Evolutionary conservation across 92 coral and sea anemone genomes (phyloP).

Genomic region (Palythoa heliodiscus): DNA sequence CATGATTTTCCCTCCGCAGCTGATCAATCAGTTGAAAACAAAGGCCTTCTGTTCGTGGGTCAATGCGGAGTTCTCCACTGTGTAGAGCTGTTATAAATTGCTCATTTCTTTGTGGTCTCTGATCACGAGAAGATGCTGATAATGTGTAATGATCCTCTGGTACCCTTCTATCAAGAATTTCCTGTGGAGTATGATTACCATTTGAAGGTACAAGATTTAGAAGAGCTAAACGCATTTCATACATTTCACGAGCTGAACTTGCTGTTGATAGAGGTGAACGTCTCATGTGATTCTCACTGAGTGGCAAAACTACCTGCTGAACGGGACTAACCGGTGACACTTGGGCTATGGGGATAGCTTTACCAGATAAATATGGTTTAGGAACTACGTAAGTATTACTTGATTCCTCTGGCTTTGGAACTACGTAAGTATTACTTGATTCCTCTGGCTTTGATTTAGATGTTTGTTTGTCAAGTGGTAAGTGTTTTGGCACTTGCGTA

Average conservation of each 20-base stretch:
- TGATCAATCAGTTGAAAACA: constrained; percentile 69
- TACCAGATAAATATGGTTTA: constrained; percentile 56
- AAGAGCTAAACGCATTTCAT: constrained; percentile 89
- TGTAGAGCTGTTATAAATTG: background rate
- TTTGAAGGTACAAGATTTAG: constrained; percentile 79
- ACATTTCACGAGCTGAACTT: constrained; percentile 94
- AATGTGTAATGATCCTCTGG: background rate
- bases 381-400: constrained; percentile 38
- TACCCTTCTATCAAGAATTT: background rate
- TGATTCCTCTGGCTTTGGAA: constrained; percentile 38
- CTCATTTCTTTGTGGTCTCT: constrained; percentile 18
- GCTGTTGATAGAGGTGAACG: constrained; percentile 70
- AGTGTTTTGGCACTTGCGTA: constrained; percentile 40
- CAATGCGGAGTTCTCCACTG: constrained; percentile 1
- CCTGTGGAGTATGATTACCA: background rate
- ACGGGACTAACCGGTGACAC: constrained; percentile 83
- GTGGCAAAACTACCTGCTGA: constrained; percentile 37
- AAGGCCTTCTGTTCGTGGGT: constrained; percentile 61
- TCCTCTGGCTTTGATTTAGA: constrained; percentile 29
- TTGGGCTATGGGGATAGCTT: constrained; percentile 78
- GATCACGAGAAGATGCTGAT: background rate
- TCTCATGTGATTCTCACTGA: constrained; percentile 42
- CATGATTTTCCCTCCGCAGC: constrained; percentile 72
- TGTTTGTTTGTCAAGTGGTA: constrained; percentile 22
- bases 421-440: constrained; percentile 35